Evolutionary conservation across 1,140 invertebrate species (phyloP).

Genomic region (Plectrocnemia conspersa): DNA sequence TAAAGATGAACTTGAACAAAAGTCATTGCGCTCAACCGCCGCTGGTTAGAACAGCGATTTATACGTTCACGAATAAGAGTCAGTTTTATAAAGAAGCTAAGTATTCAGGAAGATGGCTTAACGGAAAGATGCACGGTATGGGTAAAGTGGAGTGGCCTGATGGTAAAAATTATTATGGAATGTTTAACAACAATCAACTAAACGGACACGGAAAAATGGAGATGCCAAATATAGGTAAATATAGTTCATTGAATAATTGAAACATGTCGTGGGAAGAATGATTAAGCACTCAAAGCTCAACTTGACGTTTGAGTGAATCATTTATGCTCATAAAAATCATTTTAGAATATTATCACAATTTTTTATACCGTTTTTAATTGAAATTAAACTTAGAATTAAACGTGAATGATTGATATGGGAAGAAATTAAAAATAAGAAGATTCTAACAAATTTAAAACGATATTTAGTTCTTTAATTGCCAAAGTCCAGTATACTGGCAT

Average conservation of each 20-base stretch:
- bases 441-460: too few species aligned
- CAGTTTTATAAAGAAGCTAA: conserved; percentile 69
- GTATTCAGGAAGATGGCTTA: conserved; percentile 71
- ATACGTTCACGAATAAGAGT: conserved; percentile 67
- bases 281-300: too few species aligned
- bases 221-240: conserved; percentile 53
- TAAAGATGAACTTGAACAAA: conserved; percentile 57
- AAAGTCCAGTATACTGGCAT: too few species aligned
- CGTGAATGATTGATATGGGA: too few species aligned
- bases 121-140: conserved; percentile 75
- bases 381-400: conserved; percentile 13
- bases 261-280: too few species aligned
- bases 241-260: too few species aligned
- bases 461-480: too few species aligned
- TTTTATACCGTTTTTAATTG: conserved; percentile 3
- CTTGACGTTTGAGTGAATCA: too few species aligned
- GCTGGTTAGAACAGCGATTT: conserved; percentile 62
- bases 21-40: conserved; percentile 58
- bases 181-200: conserved; percentile 69
- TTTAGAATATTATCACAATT: conserved; percentile 13
- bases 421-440: too few species aligned
- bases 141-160: conserved; percentile 79
- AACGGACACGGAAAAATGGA: conserved; percentile 71
- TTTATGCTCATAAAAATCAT: too few species aligned
- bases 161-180: conserved; percentile 71